phyloP scores from a whole-genome alignment of 2,888 invertebrate genomes.

The Trichopria drosophilae region DNA sequence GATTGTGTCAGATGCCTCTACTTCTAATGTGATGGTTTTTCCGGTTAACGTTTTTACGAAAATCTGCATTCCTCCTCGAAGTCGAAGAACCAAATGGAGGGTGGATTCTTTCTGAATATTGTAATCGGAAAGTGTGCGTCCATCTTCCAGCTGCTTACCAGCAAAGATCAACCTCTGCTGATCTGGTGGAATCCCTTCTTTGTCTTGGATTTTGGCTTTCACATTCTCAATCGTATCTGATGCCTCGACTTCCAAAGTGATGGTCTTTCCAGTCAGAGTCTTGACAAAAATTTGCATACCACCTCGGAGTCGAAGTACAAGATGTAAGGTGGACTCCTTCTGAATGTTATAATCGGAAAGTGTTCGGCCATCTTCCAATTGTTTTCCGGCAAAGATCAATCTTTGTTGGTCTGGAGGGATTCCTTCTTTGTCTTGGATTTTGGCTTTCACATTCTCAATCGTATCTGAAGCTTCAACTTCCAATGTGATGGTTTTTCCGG shows the following conservation, averaged over 20 bases:
- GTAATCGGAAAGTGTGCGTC: conserved; percentile 40
- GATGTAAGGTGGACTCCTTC: conserved; percentile 42
- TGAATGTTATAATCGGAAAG: conserved; percentile 45
- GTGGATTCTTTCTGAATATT: conserved; percentile 44
- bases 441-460: conserved; percentile 40
- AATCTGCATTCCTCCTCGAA: conserved; percentile 43
- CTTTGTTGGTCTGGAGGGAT: conserved; percentile 44
- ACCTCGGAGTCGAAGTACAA: conserved; percentile 40
- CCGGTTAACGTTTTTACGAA: conserved; percentile 38
- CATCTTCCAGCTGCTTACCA: conserved; percentile 42
- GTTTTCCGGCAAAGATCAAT: conserved; percentile 44
- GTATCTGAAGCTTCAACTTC: conserved; percentile 42
- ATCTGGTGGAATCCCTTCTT: conserved; percentile 41
- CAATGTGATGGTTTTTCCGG: conserved; percentile 42
- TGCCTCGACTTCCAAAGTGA: conserved; percentile 41
- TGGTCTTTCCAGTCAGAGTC: conserved; percentile 42
- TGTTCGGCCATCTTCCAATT: conserved; percentile 41
- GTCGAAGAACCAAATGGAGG: conserved; percentile 39
- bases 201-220: conserved; percentile 42
- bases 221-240: conserved; percentile 41
- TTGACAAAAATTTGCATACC: conserved; percentile 47
- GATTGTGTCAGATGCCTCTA: conserved; percentile 42
- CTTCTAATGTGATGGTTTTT: conserved; percentile 43
- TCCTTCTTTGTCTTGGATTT: conserved; percentile 45
- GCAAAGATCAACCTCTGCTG: conserved; percentile 44